phyloP scores from a whole-genome alignment of 2,888 invertebrate species.

The Rhyacophila evoluta region DNA sequence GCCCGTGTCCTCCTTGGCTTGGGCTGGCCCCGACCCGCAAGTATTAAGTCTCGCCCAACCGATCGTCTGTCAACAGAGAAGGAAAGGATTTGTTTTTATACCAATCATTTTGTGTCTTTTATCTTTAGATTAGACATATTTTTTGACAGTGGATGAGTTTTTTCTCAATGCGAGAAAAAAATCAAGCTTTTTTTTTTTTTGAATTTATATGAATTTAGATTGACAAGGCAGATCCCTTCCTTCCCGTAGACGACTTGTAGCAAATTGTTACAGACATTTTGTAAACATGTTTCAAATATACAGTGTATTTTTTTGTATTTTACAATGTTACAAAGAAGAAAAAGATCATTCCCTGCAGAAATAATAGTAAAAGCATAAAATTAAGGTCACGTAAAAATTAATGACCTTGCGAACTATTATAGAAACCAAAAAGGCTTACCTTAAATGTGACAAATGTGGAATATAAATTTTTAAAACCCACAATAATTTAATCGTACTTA shows the following conservation, averaged over 20 bases:
- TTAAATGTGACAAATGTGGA: too few relatives aligned
- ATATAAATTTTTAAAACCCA: too few relatives aligned
- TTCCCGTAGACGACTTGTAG: conserved; percentile 60
- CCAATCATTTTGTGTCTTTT: conserved; percentile 56
- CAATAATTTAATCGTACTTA: background rate
- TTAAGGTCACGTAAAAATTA: conserved; percentile 2
- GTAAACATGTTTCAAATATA: conserved; percentile 26
- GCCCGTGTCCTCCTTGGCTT: conserved; percentile 22
- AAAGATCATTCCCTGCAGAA: conserved; percentile 61
- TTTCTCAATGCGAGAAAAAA: conserved; percentile 42
- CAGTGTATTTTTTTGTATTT: conserved; percentile 40
- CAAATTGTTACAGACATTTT: conserved; percentile 46
- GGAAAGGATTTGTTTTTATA: conserved; percentile 70
- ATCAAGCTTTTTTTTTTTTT: conserved; percentile 42
- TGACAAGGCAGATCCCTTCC: conserved; percentile 67
- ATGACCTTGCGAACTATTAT: background rate
- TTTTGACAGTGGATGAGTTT: conserved; percentile 44
- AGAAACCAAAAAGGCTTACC: conserved; percentile 20
- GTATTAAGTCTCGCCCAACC: conserved; percentile 62
- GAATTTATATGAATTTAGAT: conserved; percentile 48
- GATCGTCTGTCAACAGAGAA: conserved; percentile 77
- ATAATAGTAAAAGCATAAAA: conserved; percentile 33
- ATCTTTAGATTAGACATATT: conserved; percentile 36
- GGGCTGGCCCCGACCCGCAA: conserved; percentile 27
- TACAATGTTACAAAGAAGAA: conserved; percentile 59